A percentile compares a stretch with the other conserved stretches of the same genome.
Evolutionary conservation across 2,797 vertebrate genomes (phyloP).

Genomic region (Setipinna tenuifilis): DNA sequence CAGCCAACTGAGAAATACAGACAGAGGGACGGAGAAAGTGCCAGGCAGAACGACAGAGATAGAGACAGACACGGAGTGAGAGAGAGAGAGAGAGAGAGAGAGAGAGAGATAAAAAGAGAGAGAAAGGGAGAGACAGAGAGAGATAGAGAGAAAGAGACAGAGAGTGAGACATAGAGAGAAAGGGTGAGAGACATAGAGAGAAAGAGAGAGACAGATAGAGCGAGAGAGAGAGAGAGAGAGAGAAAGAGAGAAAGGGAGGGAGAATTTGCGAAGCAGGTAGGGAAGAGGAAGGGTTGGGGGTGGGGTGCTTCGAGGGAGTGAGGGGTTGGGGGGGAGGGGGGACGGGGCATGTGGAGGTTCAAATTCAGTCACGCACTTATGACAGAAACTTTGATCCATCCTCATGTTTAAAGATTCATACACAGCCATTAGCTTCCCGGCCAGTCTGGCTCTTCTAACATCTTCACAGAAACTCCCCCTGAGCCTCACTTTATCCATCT

Average conservation of each 20-base stretch:
- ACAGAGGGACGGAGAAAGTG: not conserved
- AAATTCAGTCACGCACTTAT: constrained; percentile 69
- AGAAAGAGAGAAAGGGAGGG: not conserved
- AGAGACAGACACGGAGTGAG: not conserved
- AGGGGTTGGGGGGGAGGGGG: constrained; percentile 49
- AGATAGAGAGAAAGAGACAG: not conserved
- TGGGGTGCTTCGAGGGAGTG: constrained; percentile 6
- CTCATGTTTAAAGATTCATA: constrained; percentile 79
- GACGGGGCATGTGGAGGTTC: constrained; percentile 46
- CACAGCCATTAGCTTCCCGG: constrained; percentile 71
- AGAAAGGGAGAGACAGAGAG: not conserved
- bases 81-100: too few relatives aligned
- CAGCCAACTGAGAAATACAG: not conserved
- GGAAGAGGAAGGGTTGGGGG: too few relatives aligned
- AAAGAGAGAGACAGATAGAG: not conserved
- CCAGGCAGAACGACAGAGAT: not conserved
- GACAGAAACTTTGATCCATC: constrained; percentile 67
- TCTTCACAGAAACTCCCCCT: constrained; percentile 33
- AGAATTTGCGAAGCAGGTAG: not conserved
- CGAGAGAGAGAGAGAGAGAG: not conserved
- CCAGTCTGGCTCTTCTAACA: constrained; percentile 49
- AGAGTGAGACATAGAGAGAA: not conserved
- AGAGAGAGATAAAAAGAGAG: too few relatives aligned
- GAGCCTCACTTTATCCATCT: not conserved
- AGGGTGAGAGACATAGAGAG: not conserved